Evolutionary conservation across 2,797 vertebrate species (phyloP), one percentile per base, ranked within the genome.

Genomic region (Babyrousa celebensis): DNA sequence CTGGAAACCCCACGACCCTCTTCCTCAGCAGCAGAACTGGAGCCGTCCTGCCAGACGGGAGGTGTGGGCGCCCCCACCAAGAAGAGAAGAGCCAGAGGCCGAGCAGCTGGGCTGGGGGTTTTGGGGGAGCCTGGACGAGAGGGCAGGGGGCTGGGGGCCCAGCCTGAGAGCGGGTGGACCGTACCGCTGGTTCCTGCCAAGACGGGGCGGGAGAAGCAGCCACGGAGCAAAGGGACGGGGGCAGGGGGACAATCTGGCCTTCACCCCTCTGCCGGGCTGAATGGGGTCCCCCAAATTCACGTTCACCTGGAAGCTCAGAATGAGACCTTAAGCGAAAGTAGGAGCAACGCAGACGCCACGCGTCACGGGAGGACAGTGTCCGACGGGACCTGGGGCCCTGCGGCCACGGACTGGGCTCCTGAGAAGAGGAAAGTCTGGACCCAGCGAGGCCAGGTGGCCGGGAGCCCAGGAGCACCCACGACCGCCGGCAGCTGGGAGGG

Each of bases 1-100:
- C 78, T 27, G 94, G 79, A 97, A 60, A 94, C 29, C 36, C 68
- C 91, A 29, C 40, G 85, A 95, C 96, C 85, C 89, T 79, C 89
- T 25, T 3, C 36, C 36, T 36, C 36, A 0, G 1, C 88, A 91
- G 93, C 97, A 97, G 96, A 97, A 97, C 97, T 0, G 94, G 62
- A 96, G 96, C 94, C 95, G 96, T 96, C 94, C 29, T 48, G 79
- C 95, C 36, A 1, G 97, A 25, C 21, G 1, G 3, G 67, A 40
- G 21, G 16, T 67, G n/a, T 60, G 14, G n/a, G 14, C 18, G 11
- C 56, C 21, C 21, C 56, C 52, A 12, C 17, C 79, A n/a, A 1
- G 4, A 14, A 52, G 60, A 25, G 9, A 6, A 21, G 12, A 16
- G 12, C 43, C 27, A 15, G 43, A 9, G 27, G 14, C 27, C 18